These are phyloP conservation scores for Lymantria monacha DNA, from an alignment of 2,888 invertebrate species.

Conservation along the genomic window DNA sequence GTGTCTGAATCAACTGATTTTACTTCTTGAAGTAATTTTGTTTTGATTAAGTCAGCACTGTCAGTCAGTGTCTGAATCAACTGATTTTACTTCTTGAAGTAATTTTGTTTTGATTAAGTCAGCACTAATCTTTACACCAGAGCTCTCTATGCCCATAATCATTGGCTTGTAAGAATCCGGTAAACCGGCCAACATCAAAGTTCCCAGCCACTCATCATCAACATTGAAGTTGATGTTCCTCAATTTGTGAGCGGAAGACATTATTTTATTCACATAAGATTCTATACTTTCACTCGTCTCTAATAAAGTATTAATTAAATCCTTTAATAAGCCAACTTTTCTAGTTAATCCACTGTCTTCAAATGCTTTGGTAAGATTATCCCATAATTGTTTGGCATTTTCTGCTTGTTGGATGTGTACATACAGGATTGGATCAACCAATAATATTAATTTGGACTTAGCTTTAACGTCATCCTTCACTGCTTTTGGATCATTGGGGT, in stretches of 20 bases:
- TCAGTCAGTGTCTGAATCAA: not conserved
- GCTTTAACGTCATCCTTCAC: conserved; percentile 13
- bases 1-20: not conserved
- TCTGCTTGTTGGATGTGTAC: conserved; percentile 21
- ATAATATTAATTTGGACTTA: conserved; percentile 14
- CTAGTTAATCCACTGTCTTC: conserved; percentile 16
- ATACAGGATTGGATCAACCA: conserved; percentile 17
- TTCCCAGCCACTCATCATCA: conserved; percentile 11
- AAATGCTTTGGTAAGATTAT: conserved; percentile 14
- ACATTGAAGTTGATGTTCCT: conserved; percentile 19
- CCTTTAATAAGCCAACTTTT: conserved; percentile 17
- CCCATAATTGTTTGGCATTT: conserved; percentile 22
- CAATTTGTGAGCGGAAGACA: conserved; percentile 23
- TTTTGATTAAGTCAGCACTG: conserved; percentile 19
- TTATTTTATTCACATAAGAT: conserved; percentile 19
- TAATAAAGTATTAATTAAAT: conserved; percentile 9
- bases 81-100: conserved; percentile 8
- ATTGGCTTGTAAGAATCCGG: conserved; percentile 17
- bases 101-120: conserved; percentile 21
- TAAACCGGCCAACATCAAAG: conserved; percentile 15
- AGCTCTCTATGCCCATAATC: conserved; percentile 22
- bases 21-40: conserved; percentile 17
- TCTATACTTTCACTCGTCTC: conserved; percentile 15
- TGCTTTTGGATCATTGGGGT: not conserved
- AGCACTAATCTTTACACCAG: conserved; percentile 14